A percentile compares a stretch with the other conserved stretches of the same genome.
These are phyloP conservation scores for Perithous albicinctus DNA, from an alignment of 2,888 invertebrate species.

Conservation along the genomic window DNA sequence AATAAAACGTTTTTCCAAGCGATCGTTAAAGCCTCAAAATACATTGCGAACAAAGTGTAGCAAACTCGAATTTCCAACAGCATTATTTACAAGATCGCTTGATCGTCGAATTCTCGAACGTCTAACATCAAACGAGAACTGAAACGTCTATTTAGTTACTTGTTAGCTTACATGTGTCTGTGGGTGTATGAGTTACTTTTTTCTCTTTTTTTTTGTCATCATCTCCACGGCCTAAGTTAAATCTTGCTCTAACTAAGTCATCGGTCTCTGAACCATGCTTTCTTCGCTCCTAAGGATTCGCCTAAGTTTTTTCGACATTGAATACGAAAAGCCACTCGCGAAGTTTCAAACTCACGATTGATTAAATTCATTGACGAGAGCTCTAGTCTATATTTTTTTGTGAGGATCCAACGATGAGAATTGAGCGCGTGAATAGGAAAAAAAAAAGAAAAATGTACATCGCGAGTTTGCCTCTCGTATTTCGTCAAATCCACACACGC, in stretches of 20 bases:
- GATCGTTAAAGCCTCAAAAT: not conserved
- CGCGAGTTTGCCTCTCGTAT: conserved; percentile 40
- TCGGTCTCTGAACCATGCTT: conserved; percentile 60
- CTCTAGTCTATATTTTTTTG: conserved; percentile 28
- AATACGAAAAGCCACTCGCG: conserved; percentile 38
- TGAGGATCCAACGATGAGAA: conserved; percentile 27
- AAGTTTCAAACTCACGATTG: conserved; percentile 25
- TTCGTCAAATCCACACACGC: conserved; percentile 38
- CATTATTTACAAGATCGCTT: conserved; percentile 7
- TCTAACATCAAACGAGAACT: conserved; percentile 76
- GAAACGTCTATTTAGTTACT: conserved; percentile 67
- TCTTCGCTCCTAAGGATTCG: conserved; percentile 62
- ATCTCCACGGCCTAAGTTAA: conserved; percentile 59
- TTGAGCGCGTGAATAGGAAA: conserved; percentile 49
- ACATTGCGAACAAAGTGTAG: not conserved
- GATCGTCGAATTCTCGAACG: conserved; percentile 63
- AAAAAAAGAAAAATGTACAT: too few species aligned
- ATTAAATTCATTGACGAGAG: conserved; percentile 11
- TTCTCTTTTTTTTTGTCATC: conserved; percentile 43
- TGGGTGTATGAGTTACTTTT: conserved; percentile 32
- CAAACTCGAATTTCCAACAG: conserved; percentile 41
- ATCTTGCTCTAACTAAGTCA: conserved; percentile 60
- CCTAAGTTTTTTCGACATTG: conserved; percentile 51
- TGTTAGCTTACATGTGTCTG: conserved; percentile 64
- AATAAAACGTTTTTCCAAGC: not conserved